These are phyloP conservation scores for Drosophila jambulina DNA, from an alignment of 1,140 invertebrate genomes.

Conservation along the genomic window DNA sequence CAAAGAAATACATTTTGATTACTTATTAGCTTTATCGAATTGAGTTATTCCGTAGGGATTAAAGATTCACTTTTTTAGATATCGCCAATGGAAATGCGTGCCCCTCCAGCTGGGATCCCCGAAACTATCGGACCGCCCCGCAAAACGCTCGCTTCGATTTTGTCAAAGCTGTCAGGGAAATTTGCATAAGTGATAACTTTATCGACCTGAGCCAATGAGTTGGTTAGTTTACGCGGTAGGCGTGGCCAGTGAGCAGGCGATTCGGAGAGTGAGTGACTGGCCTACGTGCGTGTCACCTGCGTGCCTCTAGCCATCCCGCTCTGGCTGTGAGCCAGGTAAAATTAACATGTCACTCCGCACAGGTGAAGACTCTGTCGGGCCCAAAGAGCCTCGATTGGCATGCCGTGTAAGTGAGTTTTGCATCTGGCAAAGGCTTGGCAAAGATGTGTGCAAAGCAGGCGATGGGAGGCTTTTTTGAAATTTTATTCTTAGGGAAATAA, in stretches of 20 bases:
- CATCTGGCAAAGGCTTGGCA: conserved; percentile 46
- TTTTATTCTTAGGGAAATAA: not conserved
- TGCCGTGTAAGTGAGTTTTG: conserved; percentile 19
- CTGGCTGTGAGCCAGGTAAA: conserved; percentile 50
- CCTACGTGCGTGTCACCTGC: conserved; percentile 55
- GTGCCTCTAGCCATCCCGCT: conserved; percentile 55
- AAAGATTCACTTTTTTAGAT: not conserved
- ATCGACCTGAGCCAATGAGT: conserved; percentile 67
- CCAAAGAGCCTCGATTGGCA: conserved; percentile 23
- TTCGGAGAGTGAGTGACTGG: conserved; percentile 44
- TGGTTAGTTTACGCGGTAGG: conserved; percentile 46
- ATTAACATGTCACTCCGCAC: conserved; percentile 70
- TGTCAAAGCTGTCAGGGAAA: conserved; percentile 63
- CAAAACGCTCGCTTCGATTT: conserved; percentile 24
- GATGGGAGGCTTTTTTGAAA: not conserved
- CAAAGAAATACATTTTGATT: conserved; percentile 4
- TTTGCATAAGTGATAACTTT: conserved; percentile 83
- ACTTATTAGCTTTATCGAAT: not conserved
- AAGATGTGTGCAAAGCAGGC: conserved; percentile 21
- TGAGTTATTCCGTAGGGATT: not conserved
- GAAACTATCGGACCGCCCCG: conserved; percentile 12
- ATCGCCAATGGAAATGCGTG: conserved; percentile 27
- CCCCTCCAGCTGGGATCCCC: conserved; percentile 6
- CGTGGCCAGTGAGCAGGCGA: conserved; percentile 54
- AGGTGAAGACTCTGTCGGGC: conserved; percentile 34